Conservation (phyloP, 1,140 invertebrate species). For the Harpegnathos saltator region DNA sequence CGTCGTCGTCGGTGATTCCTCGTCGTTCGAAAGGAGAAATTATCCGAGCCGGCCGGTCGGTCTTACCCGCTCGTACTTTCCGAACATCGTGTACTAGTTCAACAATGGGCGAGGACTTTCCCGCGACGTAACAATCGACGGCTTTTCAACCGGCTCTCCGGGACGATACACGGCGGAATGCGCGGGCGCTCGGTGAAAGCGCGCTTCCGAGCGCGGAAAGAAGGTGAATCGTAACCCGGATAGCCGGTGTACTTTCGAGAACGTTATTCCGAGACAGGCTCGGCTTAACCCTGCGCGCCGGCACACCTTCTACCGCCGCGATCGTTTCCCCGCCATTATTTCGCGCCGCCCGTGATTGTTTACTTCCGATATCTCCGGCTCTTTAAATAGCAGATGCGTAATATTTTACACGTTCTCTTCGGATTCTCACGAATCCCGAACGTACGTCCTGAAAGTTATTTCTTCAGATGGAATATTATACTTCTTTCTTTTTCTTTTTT, state of each 20-base stretch:
- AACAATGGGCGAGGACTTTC: constrained; percentile 60
- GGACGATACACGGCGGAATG: constrained; percentile 48
- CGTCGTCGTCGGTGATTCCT: not conserved
- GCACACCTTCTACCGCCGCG: not conserved
- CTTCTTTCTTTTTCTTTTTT: no score
- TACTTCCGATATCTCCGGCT: not conserved
- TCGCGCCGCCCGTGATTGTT: not conserved
- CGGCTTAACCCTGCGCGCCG: not conserved
- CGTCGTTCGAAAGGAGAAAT: constrained; percentile 1
- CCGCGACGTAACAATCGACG: constrained; percentile 49
- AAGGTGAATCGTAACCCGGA: constrained; percentile 74
- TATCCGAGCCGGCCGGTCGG: not conserved
- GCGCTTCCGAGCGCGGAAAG: constrained; percentile 68
- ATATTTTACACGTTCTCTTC: no score
- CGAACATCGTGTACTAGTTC: constrained; percentile 5
- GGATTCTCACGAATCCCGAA: no score
- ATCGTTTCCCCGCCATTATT: not conserved
- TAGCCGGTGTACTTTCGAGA: constrained; percentile 71
- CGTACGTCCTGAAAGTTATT: no score
- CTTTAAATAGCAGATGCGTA: not conserved
- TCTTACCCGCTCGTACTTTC: not conserved
- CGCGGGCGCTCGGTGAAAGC: constrained; percentile 67
- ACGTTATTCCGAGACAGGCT: constrained; percentile 19
- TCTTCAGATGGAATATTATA: no score
- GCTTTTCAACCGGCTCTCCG: constrained; percentile 41